Percentiles rank a stretch among this genome's conserved stretches.
Conservation (phyloP, 2,113 vertebrate genomes). For the Phaethon lepturus region DNA sequence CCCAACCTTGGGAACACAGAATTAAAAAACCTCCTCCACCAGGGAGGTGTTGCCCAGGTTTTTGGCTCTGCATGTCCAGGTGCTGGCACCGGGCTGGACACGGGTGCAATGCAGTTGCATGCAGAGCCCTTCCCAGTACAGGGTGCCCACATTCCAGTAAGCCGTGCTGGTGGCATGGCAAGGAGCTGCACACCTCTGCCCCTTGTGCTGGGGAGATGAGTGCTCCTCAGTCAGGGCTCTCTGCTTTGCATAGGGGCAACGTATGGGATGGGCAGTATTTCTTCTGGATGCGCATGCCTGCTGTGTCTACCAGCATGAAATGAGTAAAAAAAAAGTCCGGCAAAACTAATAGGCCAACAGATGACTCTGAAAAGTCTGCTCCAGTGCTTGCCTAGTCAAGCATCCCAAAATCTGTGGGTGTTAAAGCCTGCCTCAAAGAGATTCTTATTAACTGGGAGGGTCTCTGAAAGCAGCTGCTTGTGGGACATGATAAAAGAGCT, state of each 20-base stretch:
- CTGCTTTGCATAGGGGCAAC: neutral
- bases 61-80: fast-evolving
- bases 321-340: neutral
- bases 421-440: neutral
- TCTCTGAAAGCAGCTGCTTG: neutral
- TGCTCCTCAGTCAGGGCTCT: neutral
- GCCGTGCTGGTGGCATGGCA: fast-evolving
- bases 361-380: neutral
- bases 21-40: neutral
- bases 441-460: neutral
- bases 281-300: neutral
- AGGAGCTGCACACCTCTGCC: neutral
- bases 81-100: neutral
- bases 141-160: neutral
- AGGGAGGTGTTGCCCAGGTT: neutral
- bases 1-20: neutral
- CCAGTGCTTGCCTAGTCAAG: neutral
- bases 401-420: neutral
- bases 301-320: neutral
- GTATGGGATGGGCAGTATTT: fast-evolving
- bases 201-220: fast-evolving
- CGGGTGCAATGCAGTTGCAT: fast-evolving
- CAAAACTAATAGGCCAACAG: neutral
- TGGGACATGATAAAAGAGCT: neutral
- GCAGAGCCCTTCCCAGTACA: neutral